A percentile compares a stretch with the other conserved stretches of the same genome.
These are phyloP conservation scores for Siniperca chuatsi DNA, from an alignment of 2,113 vertebrate species.

Conservation along the genomic window DNA sequence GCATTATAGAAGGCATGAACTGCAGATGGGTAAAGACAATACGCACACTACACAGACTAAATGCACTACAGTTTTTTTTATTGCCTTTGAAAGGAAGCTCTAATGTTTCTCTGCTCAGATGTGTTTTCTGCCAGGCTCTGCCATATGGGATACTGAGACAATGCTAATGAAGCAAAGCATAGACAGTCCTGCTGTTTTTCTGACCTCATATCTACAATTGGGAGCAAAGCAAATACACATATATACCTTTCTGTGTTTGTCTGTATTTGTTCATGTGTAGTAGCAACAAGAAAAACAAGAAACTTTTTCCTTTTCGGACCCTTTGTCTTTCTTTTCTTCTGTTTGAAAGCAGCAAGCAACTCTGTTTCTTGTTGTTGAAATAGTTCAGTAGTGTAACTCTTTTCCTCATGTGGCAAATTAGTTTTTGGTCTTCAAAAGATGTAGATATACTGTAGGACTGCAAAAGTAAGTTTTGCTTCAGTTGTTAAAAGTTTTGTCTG, in stretches of 20 bases:
- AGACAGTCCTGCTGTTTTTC: constrained; percentile 20
- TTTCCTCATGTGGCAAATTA: constrained; percentile 11
- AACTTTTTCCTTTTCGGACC: not conserved
- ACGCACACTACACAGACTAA: not conserved
- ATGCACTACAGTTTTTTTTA: constrained; percentile 8
- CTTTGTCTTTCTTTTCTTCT: not conserved
- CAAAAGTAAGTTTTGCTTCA: not conserved
- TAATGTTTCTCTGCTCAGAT: constrained; percentile 15
- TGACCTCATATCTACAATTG: constrained; percentile 2
- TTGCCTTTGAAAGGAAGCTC: constrained; percentile 17
- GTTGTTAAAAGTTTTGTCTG: not conserved
- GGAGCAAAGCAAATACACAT: constrained; percentile 14
- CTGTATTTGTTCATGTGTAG: not conserved
- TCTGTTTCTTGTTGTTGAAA: not conserved
- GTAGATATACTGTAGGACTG: not conserved
- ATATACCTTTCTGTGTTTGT: not conserved
- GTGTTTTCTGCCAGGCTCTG: constrained; percentile 17
- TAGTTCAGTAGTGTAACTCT: not conserved
- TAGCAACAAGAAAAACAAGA: not conserved
- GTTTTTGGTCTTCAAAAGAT: constrained; percentile 21
- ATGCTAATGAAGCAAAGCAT: constrained; percentile 34
- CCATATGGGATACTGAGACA: constrained; percentile 6
- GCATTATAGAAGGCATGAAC: not conserved
- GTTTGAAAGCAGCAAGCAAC: not conserved
- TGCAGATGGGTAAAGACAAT: constrained; percentile 12